Conservation (phyloP, 2,797 vertebrate genomes). For the Halcyon badia region DNA sequence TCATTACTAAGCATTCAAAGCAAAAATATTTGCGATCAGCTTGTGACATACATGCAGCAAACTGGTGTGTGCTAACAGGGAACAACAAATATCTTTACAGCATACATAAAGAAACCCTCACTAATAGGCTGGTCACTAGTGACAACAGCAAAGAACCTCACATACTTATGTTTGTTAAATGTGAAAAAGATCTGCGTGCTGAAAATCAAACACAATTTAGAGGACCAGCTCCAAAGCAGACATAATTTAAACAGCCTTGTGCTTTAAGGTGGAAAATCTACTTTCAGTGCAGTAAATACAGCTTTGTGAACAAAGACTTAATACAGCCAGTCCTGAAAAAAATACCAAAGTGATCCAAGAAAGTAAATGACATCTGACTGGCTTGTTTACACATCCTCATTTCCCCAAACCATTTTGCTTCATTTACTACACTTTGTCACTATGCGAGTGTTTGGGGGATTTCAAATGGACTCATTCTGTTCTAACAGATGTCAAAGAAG, state of each 20-base stretch:
- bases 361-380: constrained; percentile 73
- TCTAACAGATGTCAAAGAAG: constrained; percentile 84
- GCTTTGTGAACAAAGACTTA: background rate
- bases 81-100: background rate
- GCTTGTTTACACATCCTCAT: constrained; percentile 76
- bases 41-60: background rate
- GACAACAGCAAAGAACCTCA: background rate
- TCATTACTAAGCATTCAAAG: background rate
- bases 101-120: background rate
- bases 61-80: background rate
- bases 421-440: constrained; percentile 77
- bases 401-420: constrained; percentile 79
- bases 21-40: background rate
- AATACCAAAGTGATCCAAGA: constrained; percentile 40
- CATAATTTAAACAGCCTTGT: background rate
- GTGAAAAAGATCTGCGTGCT: background rate
- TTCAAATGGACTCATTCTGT: constrained; percentile 78
- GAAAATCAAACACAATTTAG: constrained; percentile 1
- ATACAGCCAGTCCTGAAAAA: constrained; percentile 29
- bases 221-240: background rate
- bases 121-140: background rate
- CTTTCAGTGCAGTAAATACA: background rate
- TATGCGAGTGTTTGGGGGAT: constrained; percentile 70
- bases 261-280: background rate
- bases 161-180: background rate